Evolutionary conservation across 2,113 vertebrate genomes (phyloP).

Genomic region (Glaucomys volans): DNA sequence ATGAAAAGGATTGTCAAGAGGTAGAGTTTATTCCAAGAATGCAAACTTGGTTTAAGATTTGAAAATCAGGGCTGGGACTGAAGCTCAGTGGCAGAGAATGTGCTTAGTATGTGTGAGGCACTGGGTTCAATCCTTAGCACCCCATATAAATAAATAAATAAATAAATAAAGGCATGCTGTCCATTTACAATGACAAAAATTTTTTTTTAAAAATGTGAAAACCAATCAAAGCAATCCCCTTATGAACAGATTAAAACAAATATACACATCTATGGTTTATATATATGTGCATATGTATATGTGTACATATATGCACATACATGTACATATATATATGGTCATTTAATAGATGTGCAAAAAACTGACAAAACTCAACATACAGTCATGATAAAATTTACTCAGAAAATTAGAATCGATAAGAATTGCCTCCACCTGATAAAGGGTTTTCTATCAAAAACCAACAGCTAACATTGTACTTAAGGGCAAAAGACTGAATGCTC

Average conservation of each 20-base stretch:
- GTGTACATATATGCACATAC: neutral
- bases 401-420: neutral
- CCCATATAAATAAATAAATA: no score
- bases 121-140: no score
- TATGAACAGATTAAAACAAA: neutral
- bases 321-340: neutral
- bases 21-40: neutral
- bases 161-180: no score
- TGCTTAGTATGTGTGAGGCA: no score
- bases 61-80: neutral
- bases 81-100: no score
- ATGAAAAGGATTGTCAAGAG: neutral
- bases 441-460: neutral
- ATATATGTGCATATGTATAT: no score
- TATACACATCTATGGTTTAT: no score
- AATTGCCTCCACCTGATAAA: neutral
- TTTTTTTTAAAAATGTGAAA: neutral
- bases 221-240: neutral
- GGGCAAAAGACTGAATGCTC: neutral
- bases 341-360: neutral
- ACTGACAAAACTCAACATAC: neutral
- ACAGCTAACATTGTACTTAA: neutral
- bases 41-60: constrained; percentile 17
- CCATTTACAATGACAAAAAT: no score
- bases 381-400: constrained; percentile 8